These are phyloP conservation scores for Laupala kohalensis DNA, from an alignment of 1,140 invertebrate species.

Conservation along the genomic window DNA sequence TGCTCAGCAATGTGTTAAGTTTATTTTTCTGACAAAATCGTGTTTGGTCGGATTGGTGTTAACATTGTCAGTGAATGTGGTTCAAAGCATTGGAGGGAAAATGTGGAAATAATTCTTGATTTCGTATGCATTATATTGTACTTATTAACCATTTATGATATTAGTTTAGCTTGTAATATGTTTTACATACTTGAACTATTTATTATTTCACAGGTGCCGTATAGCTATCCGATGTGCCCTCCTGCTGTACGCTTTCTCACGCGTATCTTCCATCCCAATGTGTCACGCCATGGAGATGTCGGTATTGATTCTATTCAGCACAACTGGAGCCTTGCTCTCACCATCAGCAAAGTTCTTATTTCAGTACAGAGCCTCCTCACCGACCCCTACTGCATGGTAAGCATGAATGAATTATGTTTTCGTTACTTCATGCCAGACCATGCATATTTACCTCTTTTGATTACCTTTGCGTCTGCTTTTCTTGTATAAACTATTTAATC, in stretches of 20 bases:
- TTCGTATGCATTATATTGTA: too few relatives aligned
- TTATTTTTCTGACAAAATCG: too few relatives aligned
- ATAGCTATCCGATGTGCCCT: conserved; percentile 80
- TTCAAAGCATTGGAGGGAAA: too few relatives aligned
- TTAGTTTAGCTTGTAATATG: too few relatives aligned
- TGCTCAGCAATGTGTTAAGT: too few relatives aligned
- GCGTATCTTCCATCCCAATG: conserved; percentile 88
- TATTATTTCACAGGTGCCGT: too few relatives aligned
- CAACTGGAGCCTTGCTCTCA: conserved; percentile 88
- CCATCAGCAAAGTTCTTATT: conserved; percentile 78
- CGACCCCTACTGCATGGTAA: conserved; percentile 74
- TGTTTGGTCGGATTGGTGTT: too few relatives aligned
- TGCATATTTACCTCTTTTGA: not conserved
- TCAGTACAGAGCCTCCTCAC: conserved; percentile 85
- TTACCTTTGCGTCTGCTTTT: not conserved
- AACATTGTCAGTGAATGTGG: too few relatives aligned
- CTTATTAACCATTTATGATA: too few relatives aligned
- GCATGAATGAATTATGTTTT: conserved; percentile 16
- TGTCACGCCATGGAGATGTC: conserved; percentile 89
- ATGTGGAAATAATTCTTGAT: too few relatives aligned
- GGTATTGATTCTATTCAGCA: conserved; percentile 90
- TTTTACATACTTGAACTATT: too few relatives aligned
- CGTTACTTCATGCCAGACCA: not conserved
- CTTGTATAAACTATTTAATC: not conserved
- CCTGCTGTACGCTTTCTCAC: conserved; percentile 80